phyloP scores from a whole-genome alignment of 2,797 vertebrate genomes.

The Microchirus variegatus region DNA sequence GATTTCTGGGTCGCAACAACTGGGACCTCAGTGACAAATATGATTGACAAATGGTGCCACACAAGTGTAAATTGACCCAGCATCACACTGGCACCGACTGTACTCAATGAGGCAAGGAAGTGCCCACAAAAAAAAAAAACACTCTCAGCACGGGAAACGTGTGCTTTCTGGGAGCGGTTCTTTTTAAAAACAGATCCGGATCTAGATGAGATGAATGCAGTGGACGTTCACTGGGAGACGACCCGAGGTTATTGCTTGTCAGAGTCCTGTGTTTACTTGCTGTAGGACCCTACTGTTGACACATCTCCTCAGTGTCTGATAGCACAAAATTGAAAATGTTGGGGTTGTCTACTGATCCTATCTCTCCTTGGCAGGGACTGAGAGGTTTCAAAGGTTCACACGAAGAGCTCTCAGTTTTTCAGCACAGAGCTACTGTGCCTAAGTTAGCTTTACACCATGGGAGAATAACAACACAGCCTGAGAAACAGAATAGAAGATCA shows the following conservation, averaged over 20 bases:
- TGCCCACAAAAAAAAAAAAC: constrained; percentile 30
- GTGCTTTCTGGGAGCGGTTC: constrained; percentile 8
- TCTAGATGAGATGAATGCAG: constrained; percentile 72
- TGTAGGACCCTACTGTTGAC: constrained; percentile 78
- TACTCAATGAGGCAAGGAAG: constrained; percentile 13
- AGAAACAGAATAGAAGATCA: constrained; percentile 44
- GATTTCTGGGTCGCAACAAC: no score
- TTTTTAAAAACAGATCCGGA: constrained; percentile 68
- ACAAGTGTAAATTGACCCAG: no score
- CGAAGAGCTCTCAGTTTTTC: constrained; percentile 54
- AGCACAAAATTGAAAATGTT: constrained; percentile 81
- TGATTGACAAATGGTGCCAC: constrained; percentile 21
- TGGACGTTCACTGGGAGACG: constrained; percentile 54
- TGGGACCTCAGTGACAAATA: not conserved
- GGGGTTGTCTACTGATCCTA: constrained; percentile 77
- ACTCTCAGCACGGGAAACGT: constrained; percentile 7
- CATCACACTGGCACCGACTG: constrained; percentile 11
- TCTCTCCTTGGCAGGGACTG: constrained; percentile 65
- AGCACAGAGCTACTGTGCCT: constrained; percentile 24
- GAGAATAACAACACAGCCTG: constrained; percentile 27
- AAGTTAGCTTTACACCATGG: constrained; percentile 24
- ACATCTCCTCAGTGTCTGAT: constrained; percentile 78
- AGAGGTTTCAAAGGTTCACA: constrained; percentile 63
- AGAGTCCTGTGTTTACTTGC: constrained; percentile 77
- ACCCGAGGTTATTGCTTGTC: constrained; percentile 75